These are phyloP conservation scores for Scortum barcoo DNA, from an alignment of 2,113 vertebrate genomes.

Conservation along the genomic window DNA sequence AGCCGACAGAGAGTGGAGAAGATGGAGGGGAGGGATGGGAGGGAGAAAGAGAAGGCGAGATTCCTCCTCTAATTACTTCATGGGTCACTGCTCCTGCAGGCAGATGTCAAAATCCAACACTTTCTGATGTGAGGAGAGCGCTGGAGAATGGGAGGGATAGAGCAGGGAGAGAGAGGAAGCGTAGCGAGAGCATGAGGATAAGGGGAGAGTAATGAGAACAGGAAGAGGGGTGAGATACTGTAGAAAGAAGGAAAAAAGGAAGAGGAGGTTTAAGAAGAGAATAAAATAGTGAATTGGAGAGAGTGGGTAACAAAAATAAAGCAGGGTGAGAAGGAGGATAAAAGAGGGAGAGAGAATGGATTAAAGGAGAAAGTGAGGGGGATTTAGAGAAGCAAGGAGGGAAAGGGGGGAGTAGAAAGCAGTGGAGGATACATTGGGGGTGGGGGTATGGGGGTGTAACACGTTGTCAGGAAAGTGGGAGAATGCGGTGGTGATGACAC, in stretches of 20 bases:
- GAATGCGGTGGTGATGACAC: slow-evolving; percentile 69
- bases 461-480: slow-evolving; percentile 67
- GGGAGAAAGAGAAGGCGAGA: slow-evolving; percentile 83
- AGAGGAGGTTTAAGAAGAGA: slow-evolving; percentile 43
- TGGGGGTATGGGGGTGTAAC: slow-evolving; percentile 58
- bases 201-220: slow-evolving; percentile 56
- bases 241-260: slow-evolving; percentile 12
- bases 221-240: slow-evolving; percentile 48
- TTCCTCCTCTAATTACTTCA: slow-evolving; percentile 96
- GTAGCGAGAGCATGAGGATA: slow-evolving; percentile 27
- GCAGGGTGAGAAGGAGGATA: slow-evolving; percentile 53
- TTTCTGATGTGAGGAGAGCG: slow-evolving; percentile 84
- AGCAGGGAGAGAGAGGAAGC: slow-evolving; percentile 37
- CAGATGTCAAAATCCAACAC: slow-evolving; percentile 91
- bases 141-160: slow-evolving; percentile 55
- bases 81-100: slow-evolving; percentile 90
- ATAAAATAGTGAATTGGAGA: slow-evolving; percentile 49
- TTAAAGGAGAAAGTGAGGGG: slow-evolving; percentile 58
- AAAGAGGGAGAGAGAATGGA: slow-evolving; percentile 38
- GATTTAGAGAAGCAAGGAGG: slow-evolving; percentile 38
- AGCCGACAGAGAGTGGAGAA: slow-evolving; percentile 79
- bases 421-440: slow-evolving; percentile 18
- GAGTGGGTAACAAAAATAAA: slow-evolving; percentile 61
- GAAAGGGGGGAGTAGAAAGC: neutral
- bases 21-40: slow-evolving; percentile 75